A percentile compares a stretch with the other conserved stretches of the same genome.
Evolutionary conservation across 2,888 invertebrate species (phyloP).

Genomic region (Charanyca ferruginea): DNA sequence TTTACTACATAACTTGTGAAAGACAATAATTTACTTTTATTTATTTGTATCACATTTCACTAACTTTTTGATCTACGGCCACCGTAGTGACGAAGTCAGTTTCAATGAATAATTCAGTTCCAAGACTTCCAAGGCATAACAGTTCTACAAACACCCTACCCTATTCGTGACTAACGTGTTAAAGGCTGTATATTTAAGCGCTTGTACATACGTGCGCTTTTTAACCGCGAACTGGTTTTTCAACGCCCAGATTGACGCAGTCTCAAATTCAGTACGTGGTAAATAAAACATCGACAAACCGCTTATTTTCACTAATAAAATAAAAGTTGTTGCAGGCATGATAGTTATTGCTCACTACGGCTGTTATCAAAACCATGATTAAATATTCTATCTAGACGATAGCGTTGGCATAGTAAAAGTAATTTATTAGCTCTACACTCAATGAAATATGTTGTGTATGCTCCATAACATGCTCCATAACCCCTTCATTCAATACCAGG

Average conservation of each 20-base stretch:
- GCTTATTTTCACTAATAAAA: constrained; percentile 27
- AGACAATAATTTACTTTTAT: too few species aligned
- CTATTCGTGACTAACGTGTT: constrained; percentile 44
- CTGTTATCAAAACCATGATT: constrained; percentile 5
- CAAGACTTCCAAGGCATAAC: constrained; percentile 21
- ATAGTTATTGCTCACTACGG: neutral
- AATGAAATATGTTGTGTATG: constrained; percentile 32
- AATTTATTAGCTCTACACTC: constrained; percentile 11
- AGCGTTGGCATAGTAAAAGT: constrained; percentile 23
- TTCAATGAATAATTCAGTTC: constrained; percentile 46
- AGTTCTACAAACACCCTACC: constrained; percentile 47
- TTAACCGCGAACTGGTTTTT: too few species aligned
- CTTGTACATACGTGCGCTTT: constrained; percentile 10
- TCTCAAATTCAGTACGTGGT: too few species aligned
- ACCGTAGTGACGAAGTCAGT: constrained; percentile 20
- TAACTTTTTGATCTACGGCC: constrained; percentile 19
- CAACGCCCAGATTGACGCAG: too few species aligned
- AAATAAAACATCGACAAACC: too few species aligned
- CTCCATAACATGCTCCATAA: too few species aligned
- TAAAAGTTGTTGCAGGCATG: too few species aligned
- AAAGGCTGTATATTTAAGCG: constrained; percentile 24
- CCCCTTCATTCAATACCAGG: constrained; percentile 54
- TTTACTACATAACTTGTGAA: too few species aligned
- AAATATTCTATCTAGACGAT: constrained; percentile 6
- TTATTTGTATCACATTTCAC: too few species aligned